These are phyloP conservation scores for Lamellibrachia columna DNA, from an alignment of 2,888 invertebrate genomes.

Conservation along the genomic window DNA sequence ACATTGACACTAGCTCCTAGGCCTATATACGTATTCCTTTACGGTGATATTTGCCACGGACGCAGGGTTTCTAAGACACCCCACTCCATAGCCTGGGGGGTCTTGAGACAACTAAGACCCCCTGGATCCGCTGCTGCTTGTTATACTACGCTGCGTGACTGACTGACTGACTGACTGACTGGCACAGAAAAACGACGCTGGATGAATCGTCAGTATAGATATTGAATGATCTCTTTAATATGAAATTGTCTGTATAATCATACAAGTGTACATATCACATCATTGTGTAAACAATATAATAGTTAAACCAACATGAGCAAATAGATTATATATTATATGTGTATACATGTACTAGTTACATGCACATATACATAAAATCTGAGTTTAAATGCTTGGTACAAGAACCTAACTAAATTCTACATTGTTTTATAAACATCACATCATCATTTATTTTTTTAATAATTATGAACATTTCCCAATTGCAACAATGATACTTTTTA, in stretches of 20 bases:
- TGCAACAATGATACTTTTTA: neutral
- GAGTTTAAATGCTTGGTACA: neutral
- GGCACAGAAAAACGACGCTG: neutral
- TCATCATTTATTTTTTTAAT: too few species aligned
- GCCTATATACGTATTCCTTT: too few species aligned
- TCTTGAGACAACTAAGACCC: too few species aligned
- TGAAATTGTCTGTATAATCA: neutral
- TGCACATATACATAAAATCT: neutral
- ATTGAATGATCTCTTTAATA: neutral
- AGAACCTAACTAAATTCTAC: neutral
- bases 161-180: too few species aligned
- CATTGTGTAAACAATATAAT: neutral
- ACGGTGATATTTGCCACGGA: too few species aligned
- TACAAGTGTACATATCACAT: neutral
- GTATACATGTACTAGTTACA: neutral
- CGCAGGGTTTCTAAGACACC: too few species aligned
- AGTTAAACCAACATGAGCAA: neutral
- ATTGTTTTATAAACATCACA: too few species aligned
- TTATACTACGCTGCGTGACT: too few species aligned
- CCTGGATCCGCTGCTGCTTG: too few species aligned
- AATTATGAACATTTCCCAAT: too few species aligned
- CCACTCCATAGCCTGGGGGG: too few species aligned
- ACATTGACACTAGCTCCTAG: too few species aligned
- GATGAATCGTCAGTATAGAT: neutral
- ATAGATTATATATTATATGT: neutral